These are phyloP conservation scores for Ammodytes dubius DNA, from an alignment of 2,113 vertebrate genomes.

Conservation along the genomic window DNA sequence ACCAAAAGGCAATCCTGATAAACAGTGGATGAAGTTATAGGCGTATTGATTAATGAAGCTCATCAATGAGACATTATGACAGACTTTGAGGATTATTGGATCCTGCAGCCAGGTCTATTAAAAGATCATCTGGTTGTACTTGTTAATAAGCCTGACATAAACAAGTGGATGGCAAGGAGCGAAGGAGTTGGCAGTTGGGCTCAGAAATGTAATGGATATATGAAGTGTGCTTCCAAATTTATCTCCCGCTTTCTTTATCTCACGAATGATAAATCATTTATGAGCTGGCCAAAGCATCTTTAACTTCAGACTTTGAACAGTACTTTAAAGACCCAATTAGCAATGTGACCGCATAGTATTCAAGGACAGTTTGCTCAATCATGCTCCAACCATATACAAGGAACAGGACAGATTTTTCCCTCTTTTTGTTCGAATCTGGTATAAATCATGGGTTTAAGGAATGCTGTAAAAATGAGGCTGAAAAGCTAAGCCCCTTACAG, in stretches of 20 bases:
- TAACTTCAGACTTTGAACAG: neutral
- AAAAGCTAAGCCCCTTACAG: neutral
- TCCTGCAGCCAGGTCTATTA: slow-evolving; percentile 8
- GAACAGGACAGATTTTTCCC: neutral
- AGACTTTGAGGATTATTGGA: neutral
- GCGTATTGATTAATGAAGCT: slow-evolving; percentile 11
- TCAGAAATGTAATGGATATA: neutral
- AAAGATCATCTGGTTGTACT: slow-evolving; percentile 17
- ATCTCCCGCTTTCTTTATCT: neutral
- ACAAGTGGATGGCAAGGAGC: neutral
- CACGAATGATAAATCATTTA: neutral
- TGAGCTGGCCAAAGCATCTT: neutral
- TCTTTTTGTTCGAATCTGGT: neutral
- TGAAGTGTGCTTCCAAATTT: neutral
- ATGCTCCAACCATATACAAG: neutral
- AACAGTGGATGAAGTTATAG: neutral
- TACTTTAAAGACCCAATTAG: no score
- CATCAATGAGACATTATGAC: slow-evolving; percentile 11
- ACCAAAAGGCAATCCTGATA: neutral
- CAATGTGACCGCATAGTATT: neutral
- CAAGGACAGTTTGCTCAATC: neutral
- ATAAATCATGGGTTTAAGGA: neutral
- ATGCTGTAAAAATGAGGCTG: slow-evolving; percentile 12
- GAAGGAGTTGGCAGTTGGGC: neutral
- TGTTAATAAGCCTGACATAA: neutral